These are phyloP conservation scores for Pissodes strobi DNA, from an alignment of 1,140 invertebrate genomes.

Conservation along the genomic window DNA sequence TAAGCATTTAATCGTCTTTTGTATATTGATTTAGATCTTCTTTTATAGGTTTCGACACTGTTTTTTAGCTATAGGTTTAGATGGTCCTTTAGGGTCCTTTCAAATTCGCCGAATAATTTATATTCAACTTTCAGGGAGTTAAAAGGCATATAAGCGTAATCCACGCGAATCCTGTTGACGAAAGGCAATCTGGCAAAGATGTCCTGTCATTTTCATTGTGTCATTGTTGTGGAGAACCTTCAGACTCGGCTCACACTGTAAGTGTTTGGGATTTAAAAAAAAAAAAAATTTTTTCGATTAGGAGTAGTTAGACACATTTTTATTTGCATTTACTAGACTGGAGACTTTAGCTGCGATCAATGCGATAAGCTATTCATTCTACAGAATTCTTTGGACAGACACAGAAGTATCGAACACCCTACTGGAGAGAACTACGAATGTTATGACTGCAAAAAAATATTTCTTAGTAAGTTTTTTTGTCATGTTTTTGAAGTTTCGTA, in stretches of 20 bases:
- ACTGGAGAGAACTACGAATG: no score
- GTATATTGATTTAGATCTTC: no score
- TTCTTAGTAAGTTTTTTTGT: slow-evolving; percentile 33
- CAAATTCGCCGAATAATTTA: no score
- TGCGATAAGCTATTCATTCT: slow-evolving; percentile 71
- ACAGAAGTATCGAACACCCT: slow-evolving; percentile 59
- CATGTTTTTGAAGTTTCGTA: no score
- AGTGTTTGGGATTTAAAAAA: slow-evolving; percentile 26
- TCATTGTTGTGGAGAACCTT: slow-evolving; percentile 60
- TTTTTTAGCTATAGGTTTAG: no score
- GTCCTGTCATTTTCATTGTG: slow-evolving; percentile 55
- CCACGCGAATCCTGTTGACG: slow-evolving; percentile 43
- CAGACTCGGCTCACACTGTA: slow-evolving; percentile 60
- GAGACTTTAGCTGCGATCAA: slow-evolving; percentile 58
- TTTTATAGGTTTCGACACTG: no score
- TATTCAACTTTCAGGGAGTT: no score
- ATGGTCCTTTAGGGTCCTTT: no score
- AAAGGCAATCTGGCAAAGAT: slow-evolving; percentile 37
- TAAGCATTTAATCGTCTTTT: no score
- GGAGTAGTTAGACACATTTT: background rate
- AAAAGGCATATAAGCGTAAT: slow-evolving; percentile 50
- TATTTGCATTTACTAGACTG: slow-evolving; percentile 52
- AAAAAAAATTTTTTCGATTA: no score
- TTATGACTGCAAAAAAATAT: slow-evolving; percentile 46
- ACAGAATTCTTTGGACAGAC: slow-evolving; percentile 73